Conservation (phyloP, 2,888 invertebrate genomes). For the Pyrochroa serraticornis region DNA sequence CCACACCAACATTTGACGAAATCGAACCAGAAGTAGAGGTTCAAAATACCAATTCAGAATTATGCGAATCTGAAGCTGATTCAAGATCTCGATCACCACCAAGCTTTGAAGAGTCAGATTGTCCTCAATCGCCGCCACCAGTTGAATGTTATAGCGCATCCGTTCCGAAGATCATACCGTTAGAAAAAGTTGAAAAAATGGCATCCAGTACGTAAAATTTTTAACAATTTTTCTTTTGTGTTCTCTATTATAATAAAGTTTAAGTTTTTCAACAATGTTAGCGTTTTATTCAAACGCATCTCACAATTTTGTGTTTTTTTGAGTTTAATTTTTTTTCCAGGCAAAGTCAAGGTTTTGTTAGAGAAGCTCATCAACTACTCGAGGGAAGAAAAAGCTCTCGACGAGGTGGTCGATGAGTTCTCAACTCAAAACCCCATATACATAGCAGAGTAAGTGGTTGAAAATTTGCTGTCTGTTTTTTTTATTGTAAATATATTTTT, state of each 20-base stretch:
- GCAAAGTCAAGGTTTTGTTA: conserved; percentile 35
- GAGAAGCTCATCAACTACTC: conserved; percentile 39
- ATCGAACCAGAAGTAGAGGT: too few relatives aligned
- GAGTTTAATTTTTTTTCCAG: conserved; percentile 28
- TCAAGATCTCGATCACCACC: background rate
- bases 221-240: background rate
- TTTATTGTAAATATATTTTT: conserved; percentile 3
- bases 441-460: conserved; percentile 40
- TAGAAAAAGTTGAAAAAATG: conserved; percentile 15
- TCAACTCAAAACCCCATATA: conserved; percentile 33
- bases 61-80: background rate
- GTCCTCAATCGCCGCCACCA: conserved; percentile 26
- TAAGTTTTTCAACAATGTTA: too few relatives aligned
- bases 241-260: too few relatives aligned
- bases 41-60: background rate
- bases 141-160: conserved; percentile 16
- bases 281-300: too few relatives aligned
- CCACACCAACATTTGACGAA: too few relatives aligned
- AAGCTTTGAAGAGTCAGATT: conserved; percentile 4
- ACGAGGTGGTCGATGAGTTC: conserved; percentile 40
- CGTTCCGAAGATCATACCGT: conserved; percentile 32
- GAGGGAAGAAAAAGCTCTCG: conserved; percentile 40
- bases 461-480: too few relatives aligned
- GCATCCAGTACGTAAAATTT: conserved; percentile 27
- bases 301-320: too few relatives aligned